Conservation (phyloP, 2,113 vertebrate species). For the Thunnus thynnus region DNA sequence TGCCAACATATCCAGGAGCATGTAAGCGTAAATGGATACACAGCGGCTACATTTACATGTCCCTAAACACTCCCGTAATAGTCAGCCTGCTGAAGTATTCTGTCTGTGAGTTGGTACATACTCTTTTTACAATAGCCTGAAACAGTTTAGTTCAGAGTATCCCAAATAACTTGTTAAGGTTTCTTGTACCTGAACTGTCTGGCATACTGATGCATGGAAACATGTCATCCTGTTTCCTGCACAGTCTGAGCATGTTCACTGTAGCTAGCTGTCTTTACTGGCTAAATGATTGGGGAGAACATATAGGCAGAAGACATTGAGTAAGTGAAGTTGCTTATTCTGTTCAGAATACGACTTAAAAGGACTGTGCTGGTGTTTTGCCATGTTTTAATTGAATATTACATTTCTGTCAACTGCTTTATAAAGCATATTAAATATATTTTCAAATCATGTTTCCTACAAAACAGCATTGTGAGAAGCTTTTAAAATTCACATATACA, state of each 20-base stretch:
- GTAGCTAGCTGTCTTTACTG: not conserved
- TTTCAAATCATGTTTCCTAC: too few species aligned
- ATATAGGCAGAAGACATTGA: not conserved
- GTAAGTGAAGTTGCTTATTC: too few species aligned
- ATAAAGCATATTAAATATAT: too few species aligned
- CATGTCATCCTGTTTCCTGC: conserved; percentile 25
- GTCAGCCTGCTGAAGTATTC: not conserved
- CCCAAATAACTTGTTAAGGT: not conserved
- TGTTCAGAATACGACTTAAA: too few species aligned
- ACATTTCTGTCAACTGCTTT: too few species aligned
- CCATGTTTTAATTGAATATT: too few species aligned
- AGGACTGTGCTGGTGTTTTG: too few species aligned
- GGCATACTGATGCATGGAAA: not conserved
- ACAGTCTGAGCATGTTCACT: conserved; percentile 1
- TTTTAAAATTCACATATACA: too few species aligned
- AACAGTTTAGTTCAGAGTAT: not conserved
- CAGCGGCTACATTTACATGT: not conserved
- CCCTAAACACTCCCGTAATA: not conserved
- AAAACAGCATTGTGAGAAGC: too few species aligned
- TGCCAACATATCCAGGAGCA: conserved; percentile 6
- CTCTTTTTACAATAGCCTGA: not conserved
- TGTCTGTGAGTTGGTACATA: not conserved
- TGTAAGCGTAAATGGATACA: not conserved
- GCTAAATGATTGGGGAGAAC: not conserved
- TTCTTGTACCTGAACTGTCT: not conserved